Evolutionary conservation across 2,888 invertebrate genomes (phyloP).

Genomic region (Clanis bilineata): DNA sequence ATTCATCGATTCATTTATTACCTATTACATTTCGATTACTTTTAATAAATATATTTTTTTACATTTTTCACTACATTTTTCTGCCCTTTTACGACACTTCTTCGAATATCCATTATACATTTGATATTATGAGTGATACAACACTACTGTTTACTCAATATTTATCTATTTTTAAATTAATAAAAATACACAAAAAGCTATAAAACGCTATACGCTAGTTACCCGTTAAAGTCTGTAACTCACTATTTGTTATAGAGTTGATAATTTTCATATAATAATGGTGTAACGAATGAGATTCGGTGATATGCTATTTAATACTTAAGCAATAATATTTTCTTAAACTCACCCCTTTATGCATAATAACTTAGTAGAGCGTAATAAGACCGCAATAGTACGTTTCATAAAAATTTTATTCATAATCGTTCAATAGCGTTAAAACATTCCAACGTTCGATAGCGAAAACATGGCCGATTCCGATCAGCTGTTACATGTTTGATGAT

Average conservation of each 20-base stretch:
- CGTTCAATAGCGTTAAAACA: too few relatives aligned
- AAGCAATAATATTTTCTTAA: not conserved
- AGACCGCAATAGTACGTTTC: too few relatives aligned
- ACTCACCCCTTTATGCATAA: too few relatives aligned
- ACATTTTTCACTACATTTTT: conserved; percentile 8
- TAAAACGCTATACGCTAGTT: not conserved
- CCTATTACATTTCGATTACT: not conserved
- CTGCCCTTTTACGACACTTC: not conserved
- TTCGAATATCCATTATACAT: not conserved
- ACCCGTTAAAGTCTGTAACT: not conserved
- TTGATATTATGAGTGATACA: not conserved
- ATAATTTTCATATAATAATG: not conserved
- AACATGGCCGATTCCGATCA: too few relatives aligned
- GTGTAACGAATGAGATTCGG: too few relatives aligned
- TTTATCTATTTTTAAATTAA: not conserved
- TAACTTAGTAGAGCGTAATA: too few relatives aligned
- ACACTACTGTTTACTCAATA: conserved; percentile 8
- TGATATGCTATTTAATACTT: not conserved
- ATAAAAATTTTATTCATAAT: too few relatives aligned
- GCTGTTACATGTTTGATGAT: too few relatives aligned
- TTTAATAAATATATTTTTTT: not conserved
- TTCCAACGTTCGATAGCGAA: too few relatives aligned
- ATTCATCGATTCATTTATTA: not conserved
- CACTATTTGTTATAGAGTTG: not conserved
- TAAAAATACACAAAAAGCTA: conserved; percentile 11